Conservation (phyloP, 1,140 invertebrate species). For the Whitmania pigra region DNA sequence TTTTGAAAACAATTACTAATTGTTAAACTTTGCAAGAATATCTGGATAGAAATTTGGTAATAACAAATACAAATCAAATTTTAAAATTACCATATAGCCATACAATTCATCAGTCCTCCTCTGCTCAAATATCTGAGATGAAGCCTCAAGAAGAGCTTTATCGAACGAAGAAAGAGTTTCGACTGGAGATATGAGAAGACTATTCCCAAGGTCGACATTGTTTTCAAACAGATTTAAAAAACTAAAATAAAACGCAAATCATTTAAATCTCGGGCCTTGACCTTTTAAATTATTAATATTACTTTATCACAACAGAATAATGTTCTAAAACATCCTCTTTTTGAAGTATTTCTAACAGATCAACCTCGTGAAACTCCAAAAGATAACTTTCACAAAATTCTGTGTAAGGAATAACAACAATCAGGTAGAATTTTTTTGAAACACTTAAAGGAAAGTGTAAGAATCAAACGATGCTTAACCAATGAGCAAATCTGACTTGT, state of each 20-base stretch:
- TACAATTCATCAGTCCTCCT: background rate
- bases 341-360: slow-evolving; percentile 33
- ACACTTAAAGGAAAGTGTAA: too few species aligned
- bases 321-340: slow-evolving; percentile 34
- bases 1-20: background rate
- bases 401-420: background rate
- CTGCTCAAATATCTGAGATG: slow-evolving; percentile 45
- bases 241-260: slow-evolving; percentile 42
- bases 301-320: slow-evolving; percentile 30
- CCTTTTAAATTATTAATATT: background rate
- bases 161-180: slow-evolving; percentile 52
- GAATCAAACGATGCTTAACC: too few species aligned
- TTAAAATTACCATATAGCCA: background rate
- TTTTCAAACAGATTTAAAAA: slow-evolving; percentile 53
- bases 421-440: too few species aligned
- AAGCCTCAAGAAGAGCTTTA: slow-evolving; percentile 49
- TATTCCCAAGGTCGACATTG: slow-evolving; percentile 47
- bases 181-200: slow-evolving; percentile 48
- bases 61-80: background rate
- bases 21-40: background rate
- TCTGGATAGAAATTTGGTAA: background rate
- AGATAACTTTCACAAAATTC: slow-evolving; percentile 27
- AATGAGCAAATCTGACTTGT: too few species aligned
- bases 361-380: slow-evolving; percentile 30
- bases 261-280: background rate